Base-by-base conservation (phyloP, 2,888 invertebrate genomes). In the Theodoxus fluviatilis region DNA sequence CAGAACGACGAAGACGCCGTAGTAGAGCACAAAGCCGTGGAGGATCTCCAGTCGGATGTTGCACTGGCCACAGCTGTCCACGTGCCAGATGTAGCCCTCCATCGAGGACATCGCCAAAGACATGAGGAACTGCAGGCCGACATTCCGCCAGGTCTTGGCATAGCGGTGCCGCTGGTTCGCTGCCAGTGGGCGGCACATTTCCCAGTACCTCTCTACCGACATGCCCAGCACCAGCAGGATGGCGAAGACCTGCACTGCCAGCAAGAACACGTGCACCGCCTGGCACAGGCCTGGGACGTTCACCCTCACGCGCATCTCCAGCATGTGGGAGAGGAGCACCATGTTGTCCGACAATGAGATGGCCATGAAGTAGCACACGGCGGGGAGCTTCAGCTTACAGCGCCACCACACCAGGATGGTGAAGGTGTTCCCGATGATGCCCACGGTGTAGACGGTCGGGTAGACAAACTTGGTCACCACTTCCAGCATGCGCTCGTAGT, bases 351-450 rank as follows among this genome's bases (percentile, higher is more conserved):
- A 71, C 38, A 73, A 63, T 61, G 71, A 68, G 57, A 73, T 67
- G 31, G 73, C 73, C 65, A 71, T 71, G 65, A 73, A 73, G 68
- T 71, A 73, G n/a, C 69, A 67, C 37, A 73, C 69, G 1, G 73
- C 71, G 1, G 71, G 64, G 2, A 59, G 55, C 25, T 57, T 43
- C 55, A 66, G 63, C 15, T 63, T 52, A 15, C 71, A 69, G 3
- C 69, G 55, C 3, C 67, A 57, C 73, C 73, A 73, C 52, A 73
- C 71, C 15, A 71, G 43, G 47, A 71, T 40, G 2, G 73, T 67
- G 43, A 73, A 71, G 22, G 59, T 37, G 65, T 73, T 73, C 28
- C 73, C 73, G 12, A 65, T 2, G 12, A 73, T 22, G 2, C 73
- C 73, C 40, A 73, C 57, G 1, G 57, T 47, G 64, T 73, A 73